Conservation (phyloP, 2,888 invertebrate genomes). For the Pseudoips prasinana region DNA sequence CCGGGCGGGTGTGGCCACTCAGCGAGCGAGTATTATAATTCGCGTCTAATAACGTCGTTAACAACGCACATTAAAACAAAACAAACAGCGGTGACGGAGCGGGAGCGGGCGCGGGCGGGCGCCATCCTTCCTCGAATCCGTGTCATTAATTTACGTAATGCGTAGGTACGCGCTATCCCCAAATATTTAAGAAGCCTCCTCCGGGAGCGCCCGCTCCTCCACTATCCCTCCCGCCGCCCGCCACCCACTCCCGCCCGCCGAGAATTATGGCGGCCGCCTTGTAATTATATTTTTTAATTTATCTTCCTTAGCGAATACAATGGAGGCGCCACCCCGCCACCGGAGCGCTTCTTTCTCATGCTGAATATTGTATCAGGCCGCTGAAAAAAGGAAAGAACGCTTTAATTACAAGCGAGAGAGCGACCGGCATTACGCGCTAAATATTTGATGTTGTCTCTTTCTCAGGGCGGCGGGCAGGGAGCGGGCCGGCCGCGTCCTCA, state of each 20-base stretch:
- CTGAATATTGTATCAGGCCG: constrained; percentile 82
- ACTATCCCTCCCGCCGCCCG: constrained; percentile 63
- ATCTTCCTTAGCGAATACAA: constrained; percentile 86
- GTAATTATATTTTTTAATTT: constrained; percentile 88
- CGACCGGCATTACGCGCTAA: constrained; percentile 77
- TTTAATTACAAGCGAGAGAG: constrained; percentile 81
- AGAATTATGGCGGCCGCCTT: constrained; percentile 85
- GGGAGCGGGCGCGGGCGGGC: constrained; percentile 61
- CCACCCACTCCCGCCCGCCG: constrained; percentile 71
- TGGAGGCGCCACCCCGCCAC: constrained; percentile 82
- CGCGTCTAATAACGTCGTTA: constrained; percentile 80
- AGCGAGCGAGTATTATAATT: constrained; percentile 62
- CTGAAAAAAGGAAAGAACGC: constrained; percentile 82
- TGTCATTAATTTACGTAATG: constrained; percentile 83
- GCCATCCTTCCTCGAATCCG: constrained; percentile 82
- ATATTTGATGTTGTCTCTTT: constrained; percentile 81
- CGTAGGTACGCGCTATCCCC: constrained; percentile 83
- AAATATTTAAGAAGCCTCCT: constrained; percentile 83
- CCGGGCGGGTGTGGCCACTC: constrained; percentile 29
- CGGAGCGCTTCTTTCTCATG: constrained; percentile 80
- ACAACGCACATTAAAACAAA: constrained; percentile 81
- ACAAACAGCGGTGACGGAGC: constrained; percentile 66
- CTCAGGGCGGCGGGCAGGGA: constrained; percentile 48
- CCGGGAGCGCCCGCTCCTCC: constrained; percentile 78
- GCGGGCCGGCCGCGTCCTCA: constrained; percentile 55